These are phyloP conservation scores for Ictalurus furcatus DNA, from an alignment of 2,113 vertebrate species.

Conservation along the genomic window DNA sequence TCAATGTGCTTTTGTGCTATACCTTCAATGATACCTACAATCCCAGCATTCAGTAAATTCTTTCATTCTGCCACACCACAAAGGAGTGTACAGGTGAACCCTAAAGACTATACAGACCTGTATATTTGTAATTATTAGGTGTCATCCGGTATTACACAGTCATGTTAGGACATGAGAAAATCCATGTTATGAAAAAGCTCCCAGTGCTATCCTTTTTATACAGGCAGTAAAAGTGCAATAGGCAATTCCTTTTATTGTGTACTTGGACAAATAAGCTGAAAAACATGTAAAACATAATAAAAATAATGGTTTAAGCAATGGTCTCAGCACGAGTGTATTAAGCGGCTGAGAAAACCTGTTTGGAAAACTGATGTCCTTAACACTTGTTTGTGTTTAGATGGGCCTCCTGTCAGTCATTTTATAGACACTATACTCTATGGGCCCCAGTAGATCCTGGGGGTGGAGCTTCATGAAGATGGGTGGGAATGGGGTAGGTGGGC, in stretches of 20 bases:
- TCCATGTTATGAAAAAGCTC: background rate
- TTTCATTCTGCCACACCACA: background rate
- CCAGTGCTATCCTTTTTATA: background rate
- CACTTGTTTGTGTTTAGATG: background rate
- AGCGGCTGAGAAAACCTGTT: background rate
- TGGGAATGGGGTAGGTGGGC: background rate
- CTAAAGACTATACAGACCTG: background rate
- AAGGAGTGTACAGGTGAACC: background rate
- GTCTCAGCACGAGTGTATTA: background rate
- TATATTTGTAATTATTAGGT: background rate
- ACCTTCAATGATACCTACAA: background rate
- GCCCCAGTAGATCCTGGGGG: background rate
- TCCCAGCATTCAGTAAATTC: background rate
- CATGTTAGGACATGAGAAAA: constrained; percentile 10
- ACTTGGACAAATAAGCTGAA: background rate
- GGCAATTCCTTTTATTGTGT: background rate
- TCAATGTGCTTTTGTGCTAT: background rate
- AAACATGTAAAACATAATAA: background rate
- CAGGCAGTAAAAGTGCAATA: background rate
- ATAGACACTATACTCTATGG: background rate
- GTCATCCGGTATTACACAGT: background rate
- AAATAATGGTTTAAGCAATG: background rate
- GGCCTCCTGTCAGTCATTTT: background rate
- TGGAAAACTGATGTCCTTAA: background rate
- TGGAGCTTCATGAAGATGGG: background rate